Evolutionary conservation across 2,797 vertebrate genomes (phyloP).

Genomic region (Peromyscus eremicus): DNA sequence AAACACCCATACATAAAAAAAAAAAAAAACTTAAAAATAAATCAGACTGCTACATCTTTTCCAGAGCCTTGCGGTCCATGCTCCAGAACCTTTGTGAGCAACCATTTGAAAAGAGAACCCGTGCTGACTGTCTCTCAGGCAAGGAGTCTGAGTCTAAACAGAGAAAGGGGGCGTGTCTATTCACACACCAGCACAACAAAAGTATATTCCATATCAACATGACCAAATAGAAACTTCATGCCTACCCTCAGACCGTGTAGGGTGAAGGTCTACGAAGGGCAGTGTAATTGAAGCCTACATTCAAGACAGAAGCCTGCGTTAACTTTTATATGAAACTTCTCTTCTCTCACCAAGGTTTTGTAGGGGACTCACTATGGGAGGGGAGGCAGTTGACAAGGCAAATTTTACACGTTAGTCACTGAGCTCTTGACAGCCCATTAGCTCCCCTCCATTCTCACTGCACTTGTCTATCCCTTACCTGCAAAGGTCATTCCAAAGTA

Average conservation of each 20-base stretch:
- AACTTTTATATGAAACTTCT: not conserved
- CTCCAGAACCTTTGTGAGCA: not conserved
- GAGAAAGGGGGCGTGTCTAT: not conserved
- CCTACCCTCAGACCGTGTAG: accelerated
- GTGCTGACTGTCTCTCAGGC: no score
- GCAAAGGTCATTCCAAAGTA: not conserved
- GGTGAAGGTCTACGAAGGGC: not conserved
- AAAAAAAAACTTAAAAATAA: not conserved
- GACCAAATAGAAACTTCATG: accelerated
- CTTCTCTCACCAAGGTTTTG: not conserved
- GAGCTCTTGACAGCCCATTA: not conserved
- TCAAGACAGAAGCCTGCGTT: not conserved
- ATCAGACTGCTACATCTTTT: not conserved
- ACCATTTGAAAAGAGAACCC: not conserved
- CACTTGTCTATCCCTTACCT: not conserved
- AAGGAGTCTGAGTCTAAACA: not conserved
- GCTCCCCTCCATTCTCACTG: accelerated
- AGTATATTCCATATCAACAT: not conserved
- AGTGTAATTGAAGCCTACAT: not conserved
- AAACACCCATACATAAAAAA: not conserved
- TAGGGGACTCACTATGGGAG: not conserved
- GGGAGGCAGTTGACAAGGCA: not conserved
- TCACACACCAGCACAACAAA: not conserved
- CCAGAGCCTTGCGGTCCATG: not conserved
- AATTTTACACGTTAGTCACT: not conserved